These are phyloP conservation scores for Plagodis dolabraria DNA, from an alignment of 2,888 invertebrate genomes.

Conservation along the genomic window DNA sequence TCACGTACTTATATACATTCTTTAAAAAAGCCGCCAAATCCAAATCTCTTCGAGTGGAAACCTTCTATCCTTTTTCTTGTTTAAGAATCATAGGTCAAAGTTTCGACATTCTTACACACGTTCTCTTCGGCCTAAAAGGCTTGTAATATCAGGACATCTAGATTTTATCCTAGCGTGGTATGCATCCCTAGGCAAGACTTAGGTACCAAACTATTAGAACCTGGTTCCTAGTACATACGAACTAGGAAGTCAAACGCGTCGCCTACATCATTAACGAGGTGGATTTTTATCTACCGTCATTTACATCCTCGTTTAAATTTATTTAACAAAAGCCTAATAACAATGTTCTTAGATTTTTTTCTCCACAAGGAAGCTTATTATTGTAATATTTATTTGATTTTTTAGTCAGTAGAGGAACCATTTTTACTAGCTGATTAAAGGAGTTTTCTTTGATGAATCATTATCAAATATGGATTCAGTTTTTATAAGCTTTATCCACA, in stretches of 20 bases:
- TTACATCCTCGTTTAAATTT: conserved; percentile 6
- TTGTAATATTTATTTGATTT: too few species aligned
- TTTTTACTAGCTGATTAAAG: too few species aligned
- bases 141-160: conserved; percentile 33
- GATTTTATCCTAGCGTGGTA: conserved; percentile 34
- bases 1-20: too few species aligned
- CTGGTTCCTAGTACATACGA: conserved; percentile 19
- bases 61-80: too few species aligned
- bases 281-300: conserved; percentile 23
- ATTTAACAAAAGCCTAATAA: not conserved
- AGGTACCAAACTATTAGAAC: conserved; percentile 9
- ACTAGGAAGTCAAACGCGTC: conserved; percentile 29
- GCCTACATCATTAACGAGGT: conserved; percentile 25
- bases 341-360: not conserved
- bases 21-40: too few species aligned
- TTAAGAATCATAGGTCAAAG: conserved; percentile 20
- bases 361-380: not conserved
- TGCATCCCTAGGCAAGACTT: conserved; percentile 17
- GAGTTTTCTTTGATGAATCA: too few species aligned
- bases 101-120: conserved; percentile 17
- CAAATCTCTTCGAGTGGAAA: too few species aligned
- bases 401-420: too few species aligned
- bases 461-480: too few species aligned
- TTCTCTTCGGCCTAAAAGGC: conserved; percentile 20
- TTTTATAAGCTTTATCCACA: too few species aligned